These are phyloP conservation scores for Cydia strobilella DNA, from an alignment of 1,140 invertebrate species.

Conservation along the genomic window DNA sequence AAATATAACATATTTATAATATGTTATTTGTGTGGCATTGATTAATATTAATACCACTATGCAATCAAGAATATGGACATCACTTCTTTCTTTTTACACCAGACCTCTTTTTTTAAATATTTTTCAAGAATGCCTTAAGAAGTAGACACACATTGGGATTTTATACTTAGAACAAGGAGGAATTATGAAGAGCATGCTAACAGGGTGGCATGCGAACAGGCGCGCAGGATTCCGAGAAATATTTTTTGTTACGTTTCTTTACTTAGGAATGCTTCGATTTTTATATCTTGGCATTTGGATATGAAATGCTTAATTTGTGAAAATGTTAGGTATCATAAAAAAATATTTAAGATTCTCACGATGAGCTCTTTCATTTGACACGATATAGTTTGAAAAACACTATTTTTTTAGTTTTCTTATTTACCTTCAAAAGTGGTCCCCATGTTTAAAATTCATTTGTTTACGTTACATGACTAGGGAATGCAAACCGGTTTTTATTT, in stretches of 20 bases:
- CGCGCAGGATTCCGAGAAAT: not conserved
- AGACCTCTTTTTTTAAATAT: not conserved
- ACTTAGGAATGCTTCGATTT: slow-evolving; percentile 30
- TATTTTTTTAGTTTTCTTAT: too few species aligned
- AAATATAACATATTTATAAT: too few species aligned
- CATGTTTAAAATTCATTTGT: too few species aligned
- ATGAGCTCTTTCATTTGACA: too few species aligned
- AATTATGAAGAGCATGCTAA: slow-evolving; percentile 25
- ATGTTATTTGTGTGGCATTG: not conserved
- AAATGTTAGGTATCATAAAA: not conserved
- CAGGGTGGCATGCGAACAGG: slow-evolving; percentile 29
- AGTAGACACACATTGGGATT: slow-evolving; percentile 23
- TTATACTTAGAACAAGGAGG: slow-evolving; percentile 26
- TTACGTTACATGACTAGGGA: too few species aligned
- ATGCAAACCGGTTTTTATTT: too few species aligned
- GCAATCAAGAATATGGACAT: not conserved
- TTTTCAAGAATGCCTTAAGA: slow-evolving; percentile 16
- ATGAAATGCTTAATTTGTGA: not conserved
- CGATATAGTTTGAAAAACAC: too few species aligned
- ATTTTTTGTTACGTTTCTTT: slow-evolving; percentile 18
- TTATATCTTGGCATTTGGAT: slow-evolving; percentile 6
- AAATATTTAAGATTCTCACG: too few species aligned
- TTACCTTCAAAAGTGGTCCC: too few species aligned
- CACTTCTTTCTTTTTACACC: not conserved
- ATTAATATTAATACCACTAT: not conserved